These are phyloP conservation scores for Brachypteracias leptosomus DNA, from an alignment of 2,113 vertebrate genomes.

Conservation along the genomic window DNA sequence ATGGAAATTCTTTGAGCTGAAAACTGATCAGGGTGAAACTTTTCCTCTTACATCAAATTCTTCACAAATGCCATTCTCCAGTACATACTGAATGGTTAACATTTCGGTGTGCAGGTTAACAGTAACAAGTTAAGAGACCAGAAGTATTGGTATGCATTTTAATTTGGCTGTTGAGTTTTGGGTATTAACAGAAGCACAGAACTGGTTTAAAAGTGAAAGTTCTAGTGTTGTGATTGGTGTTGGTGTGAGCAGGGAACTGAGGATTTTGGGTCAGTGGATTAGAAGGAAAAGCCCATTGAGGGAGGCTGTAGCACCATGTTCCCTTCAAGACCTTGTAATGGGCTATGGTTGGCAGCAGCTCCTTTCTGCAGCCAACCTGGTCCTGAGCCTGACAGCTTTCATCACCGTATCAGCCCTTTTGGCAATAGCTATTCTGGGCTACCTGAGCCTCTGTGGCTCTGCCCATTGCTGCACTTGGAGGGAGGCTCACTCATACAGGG, in stretches of 20 bases:
- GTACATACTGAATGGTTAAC: background rate
- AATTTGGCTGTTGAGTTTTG: background rate
- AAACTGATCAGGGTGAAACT: background rate
- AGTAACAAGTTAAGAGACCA: background rate
- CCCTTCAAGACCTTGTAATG: background rate
- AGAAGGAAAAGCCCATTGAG: background rate
- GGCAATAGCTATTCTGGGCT: background rate
- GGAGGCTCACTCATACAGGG: background rate
- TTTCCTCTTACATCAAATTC: background rate
- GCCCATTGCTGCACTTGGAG: background rate
- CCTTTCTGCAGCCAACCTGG: background rate
- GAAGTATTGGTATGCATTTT: background rate
- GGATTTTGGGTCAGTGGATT: background rate
- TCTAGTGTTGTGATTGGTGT: background rate
- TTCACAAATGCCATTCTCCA: background rate
- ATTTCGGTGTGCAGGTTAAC: background rate
- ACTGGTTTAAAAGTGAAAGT: background rate
- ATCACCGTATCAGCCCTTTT: background rate
- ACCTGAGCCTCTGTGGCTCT: background rate
- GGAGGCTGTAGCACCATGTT: background rate
- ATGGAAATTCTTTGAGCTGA: background rate
- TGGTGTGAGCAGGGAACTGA: background rate
- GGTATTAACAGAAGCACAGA: background rate
- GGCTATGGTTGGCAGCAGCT: background rate
- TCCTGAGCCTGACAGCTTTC: background rate